Evolutionary conservation across 2,888 invertebrate genomes (phyloP).

Genomic region (Epinotia ramella): DNA sequence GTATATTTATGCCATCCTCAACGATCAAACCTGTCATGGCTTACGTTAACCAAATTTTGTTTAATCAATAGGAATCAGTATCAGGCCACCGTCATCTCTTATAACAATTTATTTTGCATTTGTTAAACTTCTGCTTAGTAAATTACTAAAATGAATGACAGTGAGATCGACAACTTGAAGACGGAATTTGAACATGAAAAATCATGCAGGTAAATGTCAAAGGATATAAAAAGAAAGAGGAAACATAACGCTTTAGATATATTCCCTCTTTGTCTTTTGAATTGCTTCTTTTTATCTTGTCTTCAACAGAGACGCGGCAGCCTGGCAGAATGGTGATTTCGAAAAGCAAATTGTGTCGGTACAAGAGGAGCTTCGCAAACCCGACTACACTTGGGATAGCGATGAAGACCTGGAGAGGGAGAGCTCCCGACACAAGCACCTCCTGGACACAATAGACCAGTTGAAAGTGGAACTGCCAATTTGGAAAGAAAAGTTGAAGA

Average conservation of each 20-base stretch:
- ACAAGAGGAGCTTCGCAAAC: slow-evolving; percentile 76
- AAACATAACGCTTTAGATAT: neutral
- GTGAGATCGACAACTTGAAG: slow-evolving; percentile 78
- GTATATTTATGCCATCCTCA: neutral
- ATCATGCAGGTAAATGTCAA: slow-evolving; percentile 68
- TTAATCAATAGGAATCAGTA: slow-evolving; percentile 54
- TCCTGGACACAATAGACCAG: slow-evolving; percentile 73
- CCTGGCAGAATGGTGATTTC: slow-evolving; percentile 79
- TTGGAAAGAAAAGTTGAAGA: slow-evolving; percentile 76
- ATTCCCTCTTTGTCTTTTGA: slow-evolving; percentile 1
- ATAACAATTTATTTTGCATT: slow-evolving; percentile 9
- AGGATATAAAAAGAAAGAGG: neutral
- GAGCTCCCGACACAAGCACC: slow-evolving; percentile 69
- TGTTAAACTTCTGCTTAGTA: neutral
- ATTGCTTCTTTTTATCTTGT: neutral
- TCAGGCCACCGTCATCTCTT: neutral
- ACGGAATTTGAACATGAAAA: slow-evolving; percentile 80
- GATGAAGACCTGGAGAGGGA: slow-evolving; percentile 75
- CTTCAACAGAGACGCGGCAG: slow-evolving; percentile 72
- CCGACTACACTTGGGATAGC: slow-evolving; percentile 75
- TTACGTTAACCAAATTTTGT: slow-evolving; percentile 53
- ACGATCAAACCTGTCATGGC: neutral
- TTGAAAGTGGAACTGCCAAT: slow-evolving; percentile 72
- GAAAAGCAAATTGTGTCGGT: slow-evolving; percentile 77
- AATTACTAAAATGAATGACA: slow-evolving; percentile 68